phyloP scores from a whole-genome alignment of 2,797 vertebrate species.

The Lateolabrax maculatus region DNA sequence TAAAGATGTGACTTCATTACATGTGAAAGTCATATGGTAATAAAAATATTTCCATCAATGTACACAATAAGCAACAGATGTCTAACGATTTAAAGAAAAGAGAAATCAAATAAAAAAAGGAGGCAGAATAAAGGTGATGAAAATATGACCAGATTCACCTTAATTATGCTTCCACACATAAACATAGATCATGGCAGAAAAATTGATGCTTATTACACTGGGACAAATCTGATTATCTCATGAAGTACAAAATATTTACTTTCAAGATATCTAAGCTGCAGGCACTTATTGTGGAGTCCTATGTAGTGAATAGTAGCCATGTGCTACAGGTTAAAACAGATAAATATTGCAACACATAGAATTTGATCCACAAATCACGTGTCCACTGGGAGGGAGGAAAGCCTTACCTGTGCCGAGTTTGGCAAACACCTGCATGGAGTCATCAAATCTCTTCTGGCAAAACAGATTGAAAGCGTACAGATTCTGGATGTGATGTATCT shows the following conservation, averaged over 20 bases:
- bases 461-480: slow-evolving; percentile 99
- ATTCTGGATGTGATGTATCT: slow-evolving; percentile 99
- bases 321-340: background rate
- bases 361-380: background rate
- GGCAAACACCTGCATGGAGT: slow-evolving; percentile 99
- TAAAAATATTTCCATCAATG: background rate
- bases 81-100: background rate
- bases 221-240: background rate
- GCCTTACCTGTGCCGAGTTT: slow-evolving; percentile 98
- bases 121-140: background rate
- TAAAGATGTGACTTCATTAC: background rate
- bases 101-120: background rate
- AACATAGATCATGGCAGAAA: background rate
- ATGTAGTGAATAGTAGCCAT: background rate
- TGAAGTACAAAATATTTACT: background rate
- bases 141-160: background rate
- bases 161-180: background rate
- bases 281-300: background rate
- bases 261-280: background rate
- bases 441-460: slow-evolving; percentile 98
- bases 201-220: background rate
- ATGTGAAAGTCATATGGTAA: background rate
- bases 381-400: background rate
- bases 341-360: background rate
- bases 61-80: slow-evolving; percentile 10